phyloP scores from a whole-genome alignment of 2,113 vertebrate genomes.

The Odocoileus hemionus region DNA sequence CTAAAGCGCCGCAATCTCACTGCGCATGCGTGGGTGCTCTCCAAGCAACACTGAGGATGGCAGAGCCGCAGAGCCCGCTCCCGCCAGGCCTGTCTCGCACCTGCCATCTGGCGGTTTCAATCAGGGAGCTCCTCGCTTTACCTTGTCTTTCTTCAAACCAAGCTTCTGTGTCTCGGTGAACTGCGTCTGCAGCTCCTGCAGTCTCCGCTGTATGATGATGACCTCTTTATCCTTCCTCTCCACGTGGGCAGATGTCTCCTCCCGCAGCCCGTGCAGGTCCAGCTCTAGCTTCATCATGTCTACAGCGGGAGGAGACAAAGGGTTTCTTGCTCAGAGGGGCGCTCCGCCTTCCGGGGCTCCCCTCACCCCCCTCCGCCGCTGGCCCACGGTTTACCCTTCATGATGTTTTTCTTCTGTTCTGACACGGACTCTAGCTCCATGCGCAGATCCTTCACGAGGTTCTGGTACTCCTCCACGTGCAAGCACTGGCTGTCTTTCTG shows the following conservation, averaged over 20 bases:
- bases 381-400: slow-evolving; percentile 63
- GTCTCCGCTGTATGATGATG: slow-evolving; percentile 58
- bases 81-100: not conserved
- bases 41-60: too few species aligned
- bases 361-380: accelerated
- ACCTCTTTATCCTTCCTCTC: slow-evolving; percentile 74
- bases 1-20: not conserved
- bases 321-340: not conserved
- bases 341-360: not conserved
- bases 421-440: slow-evolving; percentile 70
- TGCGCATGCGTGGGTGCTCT: not conserved
- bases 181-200: slow-evolving; percentile 73
- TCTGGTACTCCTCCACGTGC: slow-evolving; percentile 75
- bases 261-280: slow-evolving; percentile 68
- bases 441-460: slow-evolving; percentile 72
- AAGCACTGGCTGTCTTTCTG: slow-evolving; percentile 74
- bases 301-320: not conserved
- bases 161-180: slow-evolving; percentile 70
- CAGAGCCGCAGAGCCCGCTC: accelerated
- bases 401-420: slow-evolving; percentile 70
- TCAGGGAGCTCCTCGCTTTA: not conserved
- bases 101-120: not conserved
- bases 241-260: slow-evolving; percentile 61
- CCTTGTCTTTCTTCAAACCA: slow-evolving; percentile 74
- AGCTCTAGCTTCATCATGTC: slow-evolving; percentile 77